phyloP scores from a whole-genome alignment of 1,140 invertebrate species.

The Temnothorax nylanderi region DNA sequence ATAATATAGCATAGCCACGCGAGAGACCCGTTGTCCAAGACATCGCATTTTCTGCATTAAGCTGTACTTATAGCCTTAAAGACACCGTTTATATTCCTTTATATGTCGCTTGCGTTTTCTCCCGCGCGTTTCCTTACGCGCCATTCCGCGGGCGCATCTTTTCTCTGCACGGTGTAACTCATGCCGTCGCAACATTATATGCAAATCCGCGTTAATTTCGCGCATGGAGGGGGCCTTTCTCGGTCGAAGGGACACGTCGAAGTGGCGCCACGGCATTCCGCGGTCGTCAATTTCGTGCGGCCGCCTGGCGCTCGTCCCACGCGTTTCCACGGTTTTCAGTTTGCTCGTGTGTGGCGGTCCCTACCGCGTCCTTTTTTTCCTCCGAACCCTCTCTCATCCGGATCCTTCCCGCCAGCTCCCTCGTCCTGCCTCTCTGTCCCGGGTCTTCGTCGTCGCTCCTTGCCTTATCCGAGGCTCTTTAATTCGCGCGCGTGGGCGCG shows the following conservation, averaged over 20 bases:
- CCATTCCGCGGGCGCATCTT: background rate
- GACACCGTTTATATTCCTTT: background rate
- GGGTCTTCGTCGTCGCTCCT: constrained; percentile 42
- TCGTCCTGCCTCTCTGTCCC: constrained; percentile 23
- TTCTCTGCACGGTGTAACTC: constrained; percentile 19
- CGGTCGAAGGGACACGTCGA: constrained; percentile 58
- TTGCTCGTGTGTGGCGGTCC: constrained; percentile 67
- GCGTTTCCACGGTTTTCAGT: constrained; percentile 72
- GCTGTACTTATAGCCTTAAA: background rate
- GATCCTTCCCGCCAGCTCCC: background rate
- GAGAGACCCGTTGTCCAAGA: background rate
- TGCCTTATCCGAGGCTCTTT: constrained; percentile 76
- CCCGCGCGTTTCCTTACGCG: background rate
- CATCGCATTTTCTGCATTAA: background rate
- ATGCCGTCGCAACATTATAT: constrained; percentile 39
- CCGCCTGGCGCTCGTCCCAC: constrained; percentile 69
- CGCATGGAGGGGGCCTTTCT: background rate
- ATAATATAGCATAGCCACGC: background rate
- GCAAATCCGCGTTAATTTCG: constrained; percentile 56
- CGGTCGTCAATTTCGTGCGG: constrained; percentile 69
- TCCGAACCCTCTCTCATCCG: constrained; percentile 20
- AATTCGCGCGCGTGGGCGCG: constrained; percentile 79
- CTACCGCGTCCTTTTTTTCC: constrained; percentile 57
- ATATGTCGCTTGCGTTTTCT: background rate
- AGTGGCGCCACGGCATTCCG: constrained; percentile 71